Conservation (phyloP, 2,113 vertebrate species). For the Myocastor coypus region DNA sequence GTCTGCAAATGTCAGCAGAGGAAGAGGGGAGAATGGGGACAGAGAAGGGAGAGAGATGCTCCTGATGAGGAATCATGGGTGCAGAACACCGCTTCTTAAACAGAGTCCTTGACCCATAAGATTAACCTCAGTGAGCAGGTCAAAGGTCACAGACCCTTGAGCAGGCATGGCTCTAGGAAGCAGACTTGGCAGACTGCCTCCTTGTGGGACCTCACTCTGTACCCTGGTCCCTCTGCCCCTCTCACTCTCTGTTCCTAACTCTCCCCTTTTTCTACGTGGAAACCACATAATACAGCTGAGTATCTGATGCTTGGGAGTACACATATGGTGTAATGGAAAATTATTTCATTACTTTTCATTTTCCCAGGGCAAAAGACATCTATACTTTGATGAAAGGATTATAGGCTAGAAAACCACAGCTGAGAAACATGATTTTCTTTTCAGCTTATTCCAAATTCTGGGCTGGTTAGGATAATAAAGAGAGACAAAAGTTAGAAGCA, state of each 20-base stretch:
- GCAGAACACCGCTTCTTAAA: neutral
- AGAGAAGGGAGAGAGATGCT: neutral
- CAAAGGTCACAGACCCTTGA: neutral
- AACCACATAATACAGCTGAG: neutral
- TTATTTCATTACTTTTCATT: conserved; percentile 19
- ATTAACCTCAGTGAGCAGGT: neutral
- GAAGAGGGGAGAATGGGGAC: no score
- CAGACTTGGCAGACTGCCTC: neutral
- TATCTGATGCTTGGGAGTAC: neutral
- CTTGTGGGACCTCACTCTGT: neutral
- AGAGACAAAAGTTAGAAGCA: neutral
- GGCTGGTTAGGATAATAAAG: neutral
- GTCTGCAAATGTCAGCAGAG: neutral
- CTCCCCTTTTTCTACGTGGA: neutral
- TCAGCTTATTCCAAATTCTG: conserved; percentile 6
- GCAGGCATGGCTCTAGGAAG: neutral
- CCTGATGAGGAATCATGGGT: neutral
- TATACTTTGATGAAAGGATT: neutral
- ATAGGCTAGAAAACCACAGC: neutral
- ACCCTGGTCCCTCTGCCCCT: neutral
- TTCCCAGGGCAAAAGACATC: conserved; percentile 7
- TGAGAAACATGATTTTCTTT: neutral
- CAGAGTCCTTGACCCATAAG: neutral
- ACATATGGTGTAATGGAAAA: neutral
- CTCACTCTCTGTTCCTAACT: neutral